Percentiles rank a stretch among this genome's conserved stretches.
Conservation (phyloP, 1,140 invertebrate species). For the Trissolcus basalis region DNA sequence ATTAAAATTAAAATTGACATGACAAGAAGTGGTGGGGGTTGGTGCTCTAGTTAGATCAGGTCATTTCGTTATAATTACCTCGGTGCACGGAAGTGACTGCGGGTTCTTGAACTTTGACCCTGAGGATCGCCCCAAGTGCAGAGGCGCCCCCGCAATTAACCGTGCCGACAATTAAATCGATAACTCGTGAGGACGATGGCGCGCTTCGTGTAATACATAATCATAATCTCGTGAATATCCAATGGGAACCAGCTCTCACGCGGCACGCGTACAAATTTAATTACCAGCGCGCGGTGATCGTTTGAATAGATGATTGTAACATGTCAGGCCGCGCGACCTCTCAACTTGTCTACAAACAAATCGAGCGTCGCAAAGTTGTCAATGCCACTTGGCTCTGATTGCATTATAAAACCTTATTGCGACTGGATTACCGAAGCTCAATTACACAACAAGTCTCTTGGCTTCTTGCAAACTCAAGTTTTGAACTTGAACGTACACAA, state of each 20-base stretch:
- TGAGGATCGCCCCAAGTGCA: constrained; percentile 57
- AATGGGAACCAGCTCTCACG: too few relatives aligned
- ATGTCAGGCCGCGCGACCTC: neutral
- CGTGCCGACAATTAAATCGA: constrained; percentile 67
- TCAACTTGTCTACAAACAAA: constrained; percentile 18
- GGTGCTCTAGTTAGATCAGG: constrained; percentile 65
- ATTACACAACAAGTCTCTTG: too few relatives aligned
- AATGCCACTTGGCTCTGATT: neutral
- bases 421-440: constrained; percentile 9
- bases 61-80: constrained; percentile 68
- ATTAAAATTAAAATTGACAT: constrained; percentile 21
- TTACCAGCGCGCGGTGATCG: neutral
- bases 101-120: constrained; percentile 61
- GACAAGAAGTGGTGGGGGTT: constrained; percentile 55
- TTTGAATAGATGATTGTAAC: constrained; percentile 19
- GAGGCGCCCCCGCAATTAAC: constrained; percentile 64
- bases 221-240: constrained; percentile 1
- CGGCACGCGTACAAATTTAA: too few relatives aligned
- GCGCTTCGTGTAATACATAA: constrained; percentile 16
- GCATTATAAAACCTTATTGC: too few relatives aligned
- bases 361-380: constrained; percentile 9
- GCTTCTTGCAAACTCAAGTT: too few relatives aligned
- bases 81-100: constrained; percentile 65
- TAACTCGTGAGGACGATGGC: constrained; percentile 50
- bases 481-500: too few relatives aligned